Percentiles rank a stretch among this genome's conserved stretches.
phyloP scores from a whole-genome alignment of 2,888 invertebrate genomes.

The Dendrolimus houi region DNA sequence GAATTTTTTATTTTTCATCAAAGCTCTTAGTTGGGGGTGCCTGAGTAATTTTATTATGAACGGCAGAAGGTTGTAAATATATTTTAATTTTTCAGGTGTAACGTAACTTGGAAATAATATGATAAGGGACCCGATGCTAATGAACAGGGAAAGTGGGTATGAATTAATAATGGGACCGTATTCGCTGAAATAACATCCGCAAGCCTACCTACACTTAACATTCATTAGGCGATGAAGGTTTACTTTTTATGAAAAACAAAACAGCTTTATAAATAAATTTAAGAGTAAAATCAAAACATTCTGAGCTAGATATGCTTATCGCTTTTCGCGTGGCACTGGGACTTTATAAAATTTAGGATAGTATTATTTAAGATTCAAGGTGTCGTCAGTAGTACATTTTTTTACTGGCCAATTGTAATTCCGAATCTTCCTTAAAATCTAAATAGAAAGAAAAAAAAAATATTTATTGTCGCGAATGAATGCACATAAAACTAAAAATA shows the following conservation, averaged over 20 bases:
- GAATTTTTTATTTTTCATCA: neutral
- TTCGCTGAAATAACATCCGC: neutral
- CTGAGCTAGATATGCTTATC: too few species aligned
- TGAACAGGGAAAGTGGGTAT: neutral
- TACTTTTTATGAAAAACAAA: neutral
- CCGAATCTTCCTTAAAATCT: too few species aligned
- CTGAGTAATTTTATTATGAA: neutral
- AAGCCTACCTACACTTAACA: neutral
- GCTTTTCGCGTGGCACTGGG: too few species aligned
- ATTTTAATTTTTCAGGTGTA: neutral
- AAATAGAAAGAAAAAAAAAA: too few species aligned
- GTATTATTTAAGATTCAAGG: too few species aligned
- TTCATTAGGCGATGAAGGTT: neutral
- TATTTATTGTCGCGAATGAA: too few species aligned
- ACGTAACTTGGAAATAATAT: neutral
- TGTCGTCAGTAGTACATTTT: too few species aligned
- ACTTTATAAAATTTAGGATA: too few species aligned
- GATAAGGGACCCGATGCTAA: neutral
- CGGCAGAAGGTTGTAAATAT: neutral
- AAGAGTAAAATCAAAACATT: too few species aligned
- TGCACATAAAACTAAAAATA: too few species aligned
- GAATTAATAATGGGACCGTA: neutral
- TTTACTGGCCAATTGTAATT: too few species aligned
- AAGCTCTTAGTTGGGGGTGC: neutral
- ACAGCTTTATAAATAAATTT: too few species aligned